phyloP scores from a whole-genome alignment of 2,797 vertebrate species.

The Hafferia zeledoni region DNA sequence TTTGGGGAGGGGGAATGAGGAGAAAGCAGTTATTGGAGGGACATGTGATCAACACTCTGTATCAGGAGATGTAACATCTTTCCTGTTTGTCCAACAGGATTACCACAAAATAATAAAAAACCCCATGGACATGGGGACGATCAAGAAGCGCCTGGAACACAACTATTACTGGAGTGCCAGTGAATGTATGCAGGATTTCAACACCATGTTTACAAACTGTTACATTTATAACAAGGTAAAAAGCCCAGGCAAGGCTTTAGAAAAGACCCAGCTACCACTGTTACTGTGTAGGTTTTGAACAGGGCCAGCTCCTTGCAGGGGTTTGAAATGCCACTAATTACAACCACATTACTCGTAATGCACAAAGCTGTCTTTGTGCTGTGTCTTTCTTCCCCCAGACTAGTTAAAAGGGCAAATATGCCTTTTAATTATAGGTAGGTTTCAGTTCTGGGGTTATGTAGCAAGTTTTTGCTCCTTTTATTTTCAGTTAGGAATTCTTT shows the following conservation, averaged over 20 bases:
- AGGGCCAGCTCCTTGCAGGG: neutral
- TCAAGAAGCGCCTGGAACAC: slow-evolving; percentile 94
- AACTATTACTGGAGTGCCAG: slow-evolving; percentile 94
- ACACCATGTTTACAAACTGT: slow-evolving; percentile 99
- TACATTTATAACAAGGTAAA: slow-evolving; percentile 98
- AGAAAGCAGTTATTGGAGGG: neutral
- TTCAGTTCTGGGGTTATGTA: neutral
- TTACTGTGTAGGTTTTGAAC: neutral
- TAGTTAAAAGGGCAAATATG: slow-evolving; percentile 29
- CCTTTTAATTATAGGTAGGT: slow-evolving; percentile 34
- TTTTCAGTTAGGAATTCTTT: neutral
- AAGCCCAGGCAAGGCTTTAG: neutral
- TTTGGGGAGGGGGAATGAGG: neutral
- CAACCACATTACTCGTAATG: slow-evolving; percentile 17
- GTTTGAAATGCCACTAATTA: slow-evolving; percentile 46
- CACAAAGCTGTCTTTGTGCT: slow-evolving; percentile 63
- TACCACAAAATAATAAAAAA: slow-evolving; percentile 95
- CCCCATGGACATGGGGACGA: slow-evolving; percentile 98
- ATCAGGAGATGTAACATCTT: neutral
- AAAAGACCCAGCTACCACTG: neutral
- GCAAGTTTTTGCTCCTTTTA: neutral
- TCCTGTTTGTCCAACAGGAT: slow-evolving; percentile 80
- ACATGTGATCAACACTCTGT: neutral
- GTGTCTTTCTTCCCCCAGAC: neutral
- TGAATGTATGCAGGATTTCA: slow-evolving; percentile 98